Base-by-base conservation (phyloP, 2,797 vertebrate species). In the Danionella dracula region DNA sequence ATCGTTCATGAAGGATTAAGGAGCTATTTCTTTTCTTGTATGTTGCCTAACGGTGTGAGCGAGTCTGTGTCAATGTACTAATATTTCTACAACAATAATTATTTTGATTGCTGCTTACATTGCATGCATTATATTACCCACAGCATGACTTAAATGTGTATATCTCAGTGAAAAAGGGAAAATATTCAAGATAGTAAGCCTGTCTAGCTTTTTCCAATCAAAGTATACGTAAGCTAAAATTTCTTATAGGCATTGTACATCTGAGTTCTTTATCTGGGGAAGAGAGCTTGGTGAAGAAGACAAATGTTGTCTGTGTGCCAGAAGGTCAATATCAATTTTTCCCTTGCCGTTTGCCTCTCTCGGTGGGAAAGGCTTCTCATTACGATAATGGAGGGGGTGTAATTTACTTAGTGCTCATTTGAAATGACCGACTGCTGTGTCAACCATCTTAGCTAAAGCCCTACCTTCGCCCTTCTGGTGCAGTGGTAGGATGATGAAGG, bases 361-460 rank as follows among this genome's bases (percentile, higher is more conserved):
- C 49, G 62, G 68, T 72, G 68, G 67, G 68, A 70, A 77, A 74
- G 76, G 73, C 71, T 85, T 89, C 82, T 87, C 77, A 77, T 87
- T 89, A 87, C 76, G 55, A 71, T 87, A 89, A 90, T 89, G 86
- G 88, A 88, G 77, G 82, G 63, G 59, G 76, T 80, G 83, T 89
- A 88, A 90, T 90, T 87, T 84, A 87, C 83, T 90, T 86, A 86
- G 83, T 75, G 50, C 81, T 75, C 44, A 75, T 79, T 73, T 83
- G 77, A 86, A 84, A 84, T 78, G 84, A 85, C 80, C 84, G 84
- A 78, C 80, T 55, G 77, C 87, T 87, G 84, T 81, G 84, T 89
- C 87, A 90, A 87, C 83, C 81, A 67, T 80, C 59, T 61, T 68
- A 66, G 61, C 51, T 70, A 61, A 46, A 37, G 60, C 67, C 74